Evolutionary conservation across 2,113 vertebrate genomes (phyloP).

Genomic region (Pycnonotus jocosus): DNA sequence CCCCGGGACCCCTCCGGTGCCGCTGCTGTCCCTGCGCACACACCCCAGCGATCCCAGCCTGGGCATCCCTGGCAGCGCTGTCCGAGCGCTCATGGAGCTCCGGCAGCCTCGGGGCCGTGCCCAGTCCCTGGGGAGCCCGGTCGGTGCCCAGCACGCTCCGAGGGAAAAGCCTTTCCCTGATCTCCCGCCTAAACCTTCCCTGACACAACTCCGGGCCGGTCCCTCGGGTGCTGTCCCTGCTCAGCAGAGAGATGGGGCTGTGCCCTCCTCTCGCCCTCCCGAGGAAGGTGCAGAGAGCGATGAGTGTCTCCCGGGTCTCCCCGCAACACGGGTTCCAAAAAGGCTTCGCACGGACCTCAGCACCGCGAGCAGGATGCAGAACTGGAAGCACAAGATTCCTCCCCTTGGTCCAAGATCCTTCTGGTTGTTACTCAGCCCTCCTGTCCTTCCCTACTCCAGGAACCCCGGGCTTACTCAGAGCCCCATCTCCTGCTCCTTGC

Average conservation of each 20-base stretch:
- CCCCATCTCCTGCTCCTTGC: no score
- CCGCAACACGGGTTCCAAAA: accelerated
- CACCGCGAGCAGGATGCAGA: accelerated
- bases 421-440: not conserved
- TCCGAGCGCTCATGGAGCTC: not conserved
- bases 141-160: not conserved
- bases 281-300: not conserved
- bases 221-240: not conserved
- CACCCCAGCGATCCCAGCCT: accelerated
- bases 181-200: not conserved
- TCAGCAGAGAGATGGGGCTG: not conserved
- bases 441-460: not conserved
- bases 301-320: not conserved
- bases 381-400: not conserved
- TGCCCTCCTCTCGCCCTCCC: not conserved
- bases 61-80: not conserved
- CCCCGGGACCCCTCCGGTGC: not conserved
- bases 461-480: not conserved
- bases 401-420: not conserved
- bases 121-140: not conserved
- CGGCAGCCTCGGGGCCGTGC: not conserved
- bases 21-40: accelerated
- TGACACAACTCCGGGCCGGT: not conserved
- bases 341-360: accelerated
- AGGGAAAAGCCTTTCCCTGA: not conserved